Evolutionary conservation across 1,140 invertebrate species (phyloP).

Genomic region (Diabrotica virgifera): DNA sequence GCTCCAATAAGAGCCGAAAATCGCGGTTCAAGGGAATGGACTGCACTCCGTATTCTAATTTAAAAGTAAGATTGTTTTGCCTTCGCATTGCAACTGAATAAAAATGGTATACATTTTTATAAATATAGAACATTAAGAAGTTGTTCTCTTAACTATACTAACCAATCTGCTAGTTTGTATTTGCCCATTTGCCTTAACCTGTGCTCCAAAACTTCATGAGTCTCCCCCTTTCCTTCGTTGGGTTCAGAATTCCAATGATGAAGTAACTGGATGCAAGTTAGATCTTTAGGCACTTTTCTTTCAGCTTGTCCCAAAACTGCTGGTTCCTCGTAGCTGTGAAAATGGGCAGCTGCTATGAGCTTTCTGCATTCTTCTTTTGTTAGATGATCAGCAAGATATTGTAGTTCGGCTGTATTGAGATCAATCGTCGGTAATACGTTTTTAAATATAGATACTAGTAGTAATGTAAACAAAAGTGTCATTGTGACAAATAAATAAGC

Average conservation of each 20-base stretch:
- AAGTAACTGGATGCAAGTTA: constrained; percentile 55
- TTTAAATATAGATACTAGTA: neutral
- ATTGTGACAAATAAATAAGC: neutral
- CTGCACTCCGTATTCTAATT: too few species aligned
- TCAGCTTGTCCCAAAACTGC: constrained; percentile 49
- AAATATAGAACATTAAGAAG: too few species aligned
- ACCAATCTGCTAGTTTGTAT: constrained; percentile 57
- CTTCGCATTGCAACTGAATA: too few species aligned
- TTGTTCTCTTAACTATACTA: neutral
- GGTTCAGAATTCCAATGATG: constrained; percentile 56
- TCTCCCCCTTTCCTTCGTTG: constrained; percentile 53
- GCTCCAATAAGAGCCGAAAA: too few species aligned
- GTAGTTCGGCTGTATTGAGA: constrained; percentile 54
- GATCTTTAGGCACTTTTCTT: constrained; percentile 50
- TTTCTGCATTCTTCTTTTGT: constrained; percentile 54
- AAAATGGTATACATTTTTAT: too few species aligned
- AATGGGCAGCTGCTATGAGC: constrained; percentile 57
- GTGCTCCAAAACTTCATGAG: constrained; percentile 53
- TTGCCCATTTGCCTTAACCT: constrained; percentile 57
- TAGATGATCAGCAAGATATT: constrained; percentile 56
- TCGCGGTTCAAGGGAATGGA: too few species aligned
- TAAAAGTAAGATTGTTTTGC: too few species aligned
- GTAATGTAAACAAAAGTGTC: neutral
- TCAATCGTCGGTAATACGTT: constrained; percentile 50
- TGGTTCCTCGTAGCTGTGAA: constrained; percentile 52